These are phyloP conservation scores for Hoplostethus atlanticus DNA, from an alignment of 2,797 vertebrate genomes.

Conservation along the genomic window DNA sequence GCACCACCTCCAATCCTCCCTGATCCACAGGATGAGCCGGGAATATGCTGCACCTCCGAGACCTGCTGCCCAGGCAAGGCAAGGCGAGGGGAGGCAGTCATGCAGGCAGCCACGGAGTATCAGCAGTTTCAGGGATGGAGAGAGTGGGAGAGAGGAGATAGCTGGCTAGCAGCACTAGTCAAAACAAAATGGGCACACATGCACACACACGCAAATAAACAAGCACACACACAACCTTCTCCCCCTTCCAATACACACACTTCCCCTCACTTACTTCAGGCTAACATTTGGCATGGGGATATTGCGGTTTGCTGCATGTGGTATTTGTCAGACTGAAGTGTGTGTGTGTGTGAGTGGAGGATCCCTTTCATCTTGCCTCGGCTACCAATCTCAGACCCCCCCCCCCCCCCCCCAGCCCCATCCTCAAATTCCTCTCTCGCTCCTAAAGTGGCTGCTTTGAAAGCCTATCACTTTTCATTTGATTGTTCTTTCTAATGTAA, in stretches of 20 bases:
- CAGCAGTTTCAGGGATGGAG: conserved; percentile 50
- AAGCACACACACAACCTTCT: not conserved
- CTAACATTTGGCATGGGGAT: conserved; percentile 61
- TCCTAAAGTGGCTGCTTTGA: conserved; percentile 40
- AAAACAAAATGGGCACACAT: conserved; percentile 20
- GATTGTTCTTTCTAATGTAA: conserved; percentile 60
- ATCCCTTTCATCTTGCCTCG: conserved; percentile 60
- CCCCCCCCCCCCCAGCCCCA: conserved; percentile 10
- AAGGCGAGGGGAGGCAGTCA: conserved; percentile 17
- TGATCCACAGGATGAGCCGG: conserved; percentile 63
- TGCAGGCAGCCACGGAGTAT: conserved; percentile 37
- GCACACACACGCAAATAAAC: not conserved
- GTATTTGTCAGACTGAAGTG: conserved; percentile 9
- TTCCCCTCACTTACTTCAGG: conserved; percentile 50
- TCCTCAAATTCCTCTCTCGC: conserved; percentile 30
- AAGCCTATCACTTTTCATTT: conserved; percentile 54
- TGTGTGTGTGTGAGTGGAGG: conserved; percentile 35
- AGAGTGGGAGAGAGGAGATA: conserved; percentile 9
- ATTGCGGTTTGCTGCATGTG: conserved; percentile 42
- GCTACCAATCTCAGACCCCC: conserved; percentile 32
- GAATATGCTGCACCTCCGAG: conserved; percentile 52
- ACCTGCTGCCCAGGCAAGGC: conserved; percentile 19
- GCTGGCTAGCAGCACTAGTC: conserved; percentile 14
- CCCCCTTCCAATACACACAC: conserved; percentile 40
- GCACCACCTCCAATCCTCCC: conserved; percentile 56